These are phyloP conservation scores for Lethocerus indicus DNA, from an alignment of 1,140 invertebrate species.

Conservation along the genomic window DNA sequence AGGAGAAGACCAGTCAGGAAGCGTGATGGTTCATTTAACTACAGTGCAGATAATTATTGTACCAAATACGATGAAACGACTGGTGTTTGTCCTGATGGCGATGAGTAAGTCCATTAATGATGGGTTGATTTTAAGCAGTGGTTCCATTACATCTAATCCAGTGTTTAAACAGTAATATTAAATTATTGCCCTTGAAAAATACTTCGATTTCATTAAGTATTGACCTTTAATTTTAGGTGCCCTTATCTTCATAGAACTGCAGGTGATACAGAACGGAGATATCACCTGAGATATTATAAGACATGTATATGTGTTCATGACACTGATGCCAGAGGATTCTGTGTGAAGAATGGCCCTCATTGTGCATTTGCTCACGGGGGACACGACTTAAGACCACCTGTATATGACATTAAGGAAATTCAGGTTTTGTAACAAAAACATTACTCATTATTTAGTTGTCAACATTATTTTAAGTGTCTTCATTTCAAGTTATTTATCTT, in stretches of 20 bases:
- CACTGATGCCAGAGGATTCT: slow-evolving; percentile 85
- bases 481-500: slow-evolving; percentile 2
- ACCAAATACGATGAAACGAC: slow-evolving; percentile 98
- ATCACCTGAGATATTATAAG: slow-evolving; percentile 96
- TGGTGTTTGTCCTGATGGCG: slow-evolving; percentile 93
- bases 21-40: slow-evolving; percentile 95
- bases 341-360: slow-evolving; percentile 93
- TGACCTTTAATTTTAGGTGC: slow-evolving; percentile 61
- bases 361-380: slow-evolving; percentile 98
- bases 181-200: too few relatives aligned
- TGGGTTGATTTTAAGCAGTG: background rate
- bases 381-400: slow-evolving; percentile 83
- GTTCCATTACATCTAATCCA: too few relatives aligned
- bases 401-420: slow-evolving; percentile 85
- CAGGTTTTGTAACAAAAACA: slow-evolving; percentile 24
- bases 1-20: slow-evolving; percentile 82
- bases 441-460: background rate
- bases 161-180: too few relatives aligned
- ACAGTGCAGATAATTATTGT: slow-evolving; percentile 98
- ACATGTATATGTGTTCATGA: slow-evolving; percentile 98
- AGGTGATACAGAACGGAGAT: slow-evolving; percentile 91
- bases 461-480: background rate
- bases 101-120: slow-evolving; percentile 76
- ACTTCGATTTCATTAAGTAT: too few relatives aligned
- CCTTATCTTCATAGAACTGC: slow-evolving; percentile 90